Percentiles rank a stretch among this genome's conserved stretches.
These are phyloP conservation scores for Cydia fagiglandana DNA, from an alignment of 1,140 invertebrate species.

Conservation along the genomic window DNA sequence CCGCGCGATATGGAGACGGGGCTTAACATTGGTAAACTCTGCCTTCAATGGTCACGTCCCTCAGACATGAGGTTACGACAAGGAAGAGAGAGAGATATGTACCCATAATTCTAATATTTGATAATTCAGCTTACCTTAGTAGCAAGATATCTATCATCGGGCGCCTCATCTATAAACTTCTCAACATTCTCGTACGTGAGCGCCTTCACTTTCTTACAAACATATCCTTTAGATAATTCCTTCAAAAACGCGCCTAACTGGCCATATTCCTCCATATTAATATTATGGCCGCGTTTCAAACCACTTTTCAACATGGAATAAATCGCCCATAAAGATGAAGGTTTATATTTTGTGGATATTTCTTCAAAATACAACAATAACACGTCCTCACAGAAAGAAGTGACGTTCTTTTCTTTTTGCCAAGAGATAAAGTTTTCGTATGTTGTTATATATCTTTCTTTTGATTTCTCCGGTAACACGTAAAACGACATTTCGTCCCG, in stretches of 20 bases:
- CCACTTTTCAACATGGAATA: conserved; percentile 21
- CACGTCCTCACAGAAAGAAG: neutral
- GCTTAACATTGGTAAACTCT: no score
- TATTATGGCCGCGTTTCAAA: neutral
- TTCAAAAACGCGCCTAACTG: neutral
- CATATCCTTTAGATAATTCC: neutral
- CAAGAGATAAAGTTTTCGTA: conserved; percentile 11
- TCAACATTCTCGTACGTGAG: neutral
- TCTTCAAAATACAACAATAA: neutral
- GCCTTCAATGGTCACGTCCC: no score
- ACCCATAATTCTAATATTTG: no score
- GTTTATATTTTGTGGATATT: neutral
- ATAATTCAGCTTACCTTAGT: neutral
- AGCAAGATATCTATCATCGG: conserved; percentile 10
- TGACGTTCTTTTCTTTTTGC: neutral
- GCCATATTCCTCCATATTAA: neutral
- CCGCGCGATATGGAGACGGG: no score
- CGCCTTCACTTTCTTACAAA: neutral
- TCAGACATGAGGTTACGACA: no score
- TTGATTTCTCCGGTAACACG: neutral
- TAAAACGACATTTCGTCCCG: neutral
- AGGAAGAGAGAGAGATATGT: no score
- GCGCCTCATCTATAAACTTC: neutral
- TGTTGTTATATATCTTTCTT: neutral
- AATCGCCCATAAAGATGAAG: neutral